Conservation (phyloP, 2,888 invertebrate genomes). For the Eristalinus aeneus region DNA sequence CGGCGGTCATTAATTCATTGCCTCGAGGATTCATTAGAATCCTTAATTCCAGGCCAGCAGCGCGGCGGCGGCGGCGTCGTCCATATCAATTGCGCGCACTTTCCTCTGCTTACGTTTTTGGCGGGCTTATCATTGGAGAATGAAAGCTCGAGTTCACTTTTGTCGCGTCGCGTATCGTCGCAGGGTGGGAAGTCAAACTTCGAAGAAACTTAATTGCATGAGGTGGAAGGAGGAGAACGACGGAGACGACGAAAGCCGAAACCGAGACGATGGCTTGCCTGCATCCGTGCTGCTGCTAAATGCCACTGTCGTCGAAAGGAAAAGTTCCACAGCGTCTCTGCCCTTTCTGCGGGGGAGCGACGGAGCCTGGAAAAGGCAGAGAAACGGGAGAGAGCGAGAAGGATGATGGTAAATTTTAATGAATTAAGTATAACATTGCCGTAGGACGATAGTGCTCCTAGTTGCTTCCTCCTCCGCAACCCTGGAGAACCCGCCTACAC, state of each 20-base stretch:
- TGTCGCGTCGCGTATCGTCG: neutral
- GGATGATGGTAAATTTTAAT: slow-evolving; percentile 37
- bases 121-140: slow-evolving; percentile 30
- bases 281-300: neutral
- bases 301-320: slow-evolving; percentile 19
- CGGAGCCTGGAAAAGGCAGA: neutral
- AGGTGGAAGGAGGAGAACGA: slow-evolving; percentile 3
- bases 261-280: neutral
- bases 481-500: neutral
- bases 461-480: neutral
- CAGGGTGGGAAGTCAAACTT: slow-evolving; percentile 30
- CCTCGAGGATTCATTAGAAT: slow-evolving; percentile 67
- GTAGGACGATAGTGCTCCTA: slow-evolving; percentile 40
- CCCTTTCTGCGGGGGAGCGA: neutral
- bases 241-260: neutral
- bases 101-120: slow-evolving; percentile 41
- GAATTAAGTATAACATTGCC: slow-evolving; percentile 48
- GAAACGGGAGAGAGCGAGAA: neutral
- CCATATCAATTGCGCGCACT: slow-evolving; percentile 45
- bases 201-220: slow-evolving; percentile 62
- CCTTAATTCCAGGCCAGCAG: slow-evolving; percentile 24
- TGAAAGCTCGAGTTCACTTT: neutral
- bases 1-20: slow-evolving; percentile 68
- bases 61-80: neutral
- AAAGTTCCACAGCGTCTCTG: slow-evolving; percentile 34